Evolutionary conservation across 2,113 vertebrate genomes (phyloP).

Genomic region (Pelodiscus sinensis): DNA sequence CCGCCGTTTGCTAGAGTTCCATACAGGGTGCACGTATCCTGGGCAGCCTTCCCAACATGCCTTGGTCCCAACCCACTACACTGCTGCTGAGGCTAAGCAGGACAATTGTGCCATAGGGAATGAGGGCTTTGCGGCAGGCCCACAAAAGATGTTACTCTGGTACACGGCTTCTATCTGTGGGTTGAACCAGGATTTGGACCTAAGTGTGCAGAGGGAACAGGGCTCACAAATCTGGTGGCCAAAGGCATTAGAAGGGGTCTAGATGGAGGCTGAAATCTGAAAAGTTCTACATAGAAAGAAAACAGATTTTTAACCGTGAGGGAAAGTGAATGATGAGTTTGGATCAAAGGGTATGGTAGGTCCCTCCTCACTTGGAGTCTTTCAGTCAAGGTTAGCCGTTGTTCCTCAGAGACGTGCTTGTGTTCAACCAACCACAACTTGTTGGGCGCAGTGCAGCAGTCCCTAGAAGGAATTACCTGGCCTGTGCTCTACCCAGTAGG

Average conservation of each 20-base stretch:
- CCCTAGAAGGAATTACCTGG: neutral
- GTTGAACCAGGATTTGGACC: neutral
- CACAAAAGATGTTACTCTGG: neutral
- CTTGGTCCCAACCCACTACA: neutral
- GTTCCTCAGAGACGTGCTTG: neutral
- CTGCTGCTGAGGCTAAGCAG: neutral
- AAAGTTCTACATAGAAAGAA: neutral
- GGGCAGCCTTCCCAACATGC: neutral
- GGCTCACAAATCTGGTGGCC: neutral
- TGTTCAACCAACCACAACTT: too few relatives aligned
- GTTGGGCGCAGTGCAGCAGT: too few relatives aligned
- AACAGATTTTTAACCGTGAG: neutral
- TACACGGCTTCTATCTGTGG: neutral
- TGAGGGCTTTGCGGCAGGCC: neutral
- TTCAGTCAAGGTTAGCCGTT: too few relatives aligned
- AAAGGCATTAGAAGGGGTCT: neutral
- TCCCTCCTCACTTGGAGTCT: too few relatives aligned
- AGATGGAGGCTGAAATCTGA: neutral
- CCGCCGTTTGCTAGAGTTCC: neutral
- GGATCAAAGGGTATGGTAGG: neutral
- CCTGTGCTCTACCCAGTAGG: neutral
- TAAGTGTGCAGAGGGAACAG: neutral
- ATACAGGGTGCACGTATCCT: neutral
- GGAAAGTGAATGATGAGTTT: too few relatives aligned
- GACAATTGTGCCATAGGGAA: rapidly evolving